Evolutionary conservation across 2,113 vertebrate genomes (phyloP).

Genomic region (Galeopterus variegatus): DNA sequence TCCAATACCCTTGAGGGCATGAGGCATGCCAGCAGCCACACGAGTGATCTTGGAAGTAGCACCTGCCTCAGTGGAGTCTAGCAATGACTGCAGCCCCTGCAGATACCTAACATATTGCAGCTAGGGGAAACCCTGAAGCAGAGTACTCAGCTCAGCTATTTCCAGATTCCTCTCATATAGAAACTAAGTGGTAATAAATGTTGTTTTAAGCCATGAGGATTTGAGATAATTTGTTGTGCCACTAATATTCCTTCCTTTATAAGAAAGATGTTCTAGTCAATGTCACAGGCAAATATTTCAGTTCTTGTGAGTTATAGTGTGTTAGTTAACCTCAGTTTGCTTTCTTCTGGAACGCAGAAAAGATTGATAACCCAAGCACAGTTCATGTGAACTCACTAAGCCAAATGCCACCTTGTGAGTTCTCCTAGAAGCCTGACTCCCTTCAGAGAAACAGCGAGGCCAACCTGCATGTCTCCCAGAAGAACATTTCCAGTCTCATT

Average conservation of each 20-base stretch:
- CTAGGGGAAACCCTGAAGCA: neutral
- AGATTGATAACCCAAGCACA: neutral
- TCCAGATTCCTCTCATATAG: neutral
- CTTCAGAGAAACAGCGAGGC: neutral
- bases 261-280: neutral
- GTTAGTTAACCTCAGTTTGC: neutral
- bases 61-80: neutral
- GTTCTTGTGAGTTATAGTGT: neutral
- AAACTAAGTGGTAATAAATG: neutral
- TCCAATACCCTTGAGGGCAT: accelerated
- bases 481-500: neutral
- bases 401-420: neutral
- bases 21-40: neutral
- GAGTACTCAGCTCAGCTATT: neutral
- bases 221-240: neutral
- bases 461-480: neutral
- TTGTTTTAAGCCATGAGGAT: neutral
- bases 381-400: neutral
- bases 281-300: neutral
- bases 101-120: neutral
- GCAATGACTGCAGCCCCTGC: neutral
- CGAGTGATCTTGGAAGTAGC: neutral
- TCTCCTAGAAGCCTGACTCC: neutral
- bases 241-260: neutral
- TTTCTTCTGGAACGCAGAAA: slow-evolving; percentile 15